Percentiles rank a stretch among this genome's conserved stretches.
Evolutionary conservation across 2,797 vertebrate genomes (phyloP).

Genomic region (Chromis chromis): DNA sequence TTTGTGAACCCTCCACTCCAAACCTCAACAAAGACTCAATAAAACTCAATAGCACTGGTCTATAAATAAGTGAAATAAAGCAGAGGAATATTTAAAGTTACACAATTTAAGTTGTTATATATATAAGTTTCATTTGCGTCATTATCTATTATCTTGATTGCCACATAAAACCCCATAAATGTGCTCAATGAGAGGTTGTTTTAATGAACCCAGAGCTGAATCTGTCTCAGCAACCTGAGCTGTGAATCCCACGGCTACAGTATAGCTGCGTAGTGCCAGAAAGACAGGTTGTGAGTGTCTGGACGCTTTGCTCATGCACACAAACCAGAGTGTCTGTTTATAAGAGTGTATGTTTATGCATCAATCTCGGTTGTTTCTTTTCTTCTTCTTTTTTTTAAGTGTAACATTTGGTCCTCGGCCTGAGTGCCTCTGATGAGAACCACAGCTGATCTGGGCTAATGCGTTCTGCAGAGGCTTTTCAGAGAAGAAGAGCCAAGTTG

Average conservation of each 20-base stretch:
- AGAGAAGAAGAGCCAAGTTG: slow-evolving; percentile 51
- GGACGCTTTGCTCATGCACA: slow-evolving; percentile 28
- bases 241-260: slow-evolving; percentile 28
- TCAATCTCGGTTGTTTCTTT: slow-evolving; percentile 32
- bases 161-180: slow-evolving; percentile 14
- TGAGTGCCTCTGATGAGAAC: slow-evolving; percentile 76
- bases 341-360: slow-evolving; percentile 45
- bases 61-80: slow-evolving; percentile 18
- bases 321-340: slow-evolving; percentile 45
- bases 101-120: background rate
- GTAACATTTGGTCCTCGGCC: slow-evolving; percentile 68
- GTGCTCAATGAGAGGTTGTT: slow-evolving; percentile 4
- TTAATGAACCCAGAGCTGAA: slow-evolving; percentile 39
- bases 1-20: slow-evolving; percentile 13
- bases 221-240: slow-evolving; percentile 39
- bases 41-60: slow-evolving; percentile 7
- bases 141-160: slow-evolving; percentile 3
- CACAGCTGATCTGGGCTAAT: slow-evolving; percentile 78
- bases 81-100: slow-evolving; percentile 3
- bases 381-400: slow-evolving; percentile 49
- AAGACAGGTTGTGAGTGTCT: slow-evolving; percentile 23
- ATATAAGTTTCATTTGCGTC: slow-evolving; percentile 12
- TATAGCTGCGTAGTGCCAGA: slow-evolving; percentile 14
- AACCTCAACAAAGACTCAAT: slow-evolving; percentile 24
- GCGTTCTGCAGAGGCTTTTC: slow-evolving; percentile 73